These are phyloP conservation scores for Andrena bucephala DNA, from an alignment of 2,888 invertebrate species.

Conservation along the genomic window DNA sequence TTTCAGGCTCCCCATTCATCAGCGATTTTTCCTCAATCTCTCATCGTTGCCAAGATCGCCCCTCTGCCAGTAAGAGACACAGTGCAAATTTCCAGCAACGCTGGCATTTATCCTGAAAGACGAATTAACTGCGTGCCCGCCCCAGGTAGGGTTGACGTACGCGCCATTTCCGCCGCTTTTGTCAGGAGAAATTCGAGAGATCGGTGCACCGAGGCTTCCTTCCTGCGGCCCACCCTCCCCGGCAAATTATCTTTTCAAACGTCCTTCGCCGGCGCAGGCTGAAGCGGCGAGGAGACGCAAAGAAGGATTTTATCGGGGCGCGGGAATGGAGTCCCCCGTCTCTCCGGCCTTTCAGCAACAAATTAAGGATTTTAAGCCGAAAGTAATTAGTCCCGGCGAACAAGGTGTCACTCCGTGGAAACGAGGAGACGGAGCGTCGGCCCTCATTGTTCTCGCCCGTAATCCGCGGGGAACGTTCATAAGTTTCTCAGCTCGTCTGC, in stretches of 20 bases:
- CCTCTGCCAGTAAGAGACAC: no score
- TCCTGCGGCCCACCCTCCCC: neutral
- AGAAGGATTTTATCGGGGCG: constrained; percentile 51
- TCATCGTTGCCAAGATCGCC: no score
- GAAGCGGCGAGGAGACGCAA: constrained; percentile 8
- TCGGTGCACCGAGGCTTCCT: neutral
- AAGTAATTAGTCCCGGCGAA: constrained; percentile 75
- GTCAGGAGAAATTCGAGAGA: constrained; percentile 4
- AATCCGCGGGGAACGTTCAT: constrained; percentile 66
- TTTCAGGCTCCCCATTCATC: no score
- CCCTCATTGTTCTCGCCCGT: constrained; percentile 66
- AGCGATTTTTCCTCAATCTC: no score
- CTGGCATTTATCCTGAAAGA: constrained; percentile 12
- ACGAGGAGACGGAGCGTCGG: constrained; percentile 63
- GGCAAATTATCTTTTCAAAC: constrained; percentile 54
- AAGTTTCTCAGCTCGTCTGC: constrained; percentile 58
- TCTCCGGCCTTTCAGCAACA: constrained; percentile 71
- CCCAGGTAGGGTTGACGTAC: neutral
- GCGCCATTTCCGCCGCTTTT: constrained; percentile 6
- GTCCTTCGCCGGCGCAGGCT: constrained; percentile 3
- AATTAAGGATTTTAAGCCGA: constrained; percentile 77
- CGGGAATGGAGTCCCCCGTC: constrained; percentile 16
- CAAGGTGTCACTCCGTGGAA: constrained; percentile 72
- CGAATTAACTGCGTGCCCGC: neutral
- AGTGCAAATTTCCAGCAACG: no score